Conservation (phyloP, 2,113 vertebrate species). For the Eonycteris spelaea region DNA sequence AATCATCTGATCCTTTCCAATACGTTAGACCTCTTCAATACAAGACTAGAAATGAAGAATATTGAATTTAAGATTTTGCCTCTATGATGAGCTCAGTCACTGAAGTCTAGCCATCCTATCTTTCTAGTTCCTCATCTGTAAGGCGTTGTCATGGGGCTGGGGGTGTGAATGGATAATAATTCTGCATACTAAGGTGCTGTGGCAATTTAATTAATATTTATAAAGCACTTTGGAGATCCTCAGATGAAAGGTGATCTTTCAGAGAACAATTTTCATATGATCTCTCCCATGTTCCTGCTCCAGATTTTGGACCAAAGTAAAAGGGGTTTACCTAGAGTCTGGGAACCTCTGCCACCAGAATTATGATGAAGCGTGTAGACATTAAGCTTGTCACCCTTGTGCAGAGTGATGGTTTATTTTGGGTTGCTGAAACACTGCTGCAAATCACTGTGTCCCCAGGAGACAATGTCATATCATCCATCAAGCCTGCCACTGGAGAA, state of each 20-base stretch:
- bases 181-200: neutral
- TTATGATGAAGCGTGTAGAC: neutral
- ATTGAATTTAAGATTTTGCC: neutral
- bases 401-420: slow-evolving; percentile 35
- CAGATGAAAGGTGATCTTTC: slow-evolving; percentile 58
- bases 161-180: slow-evolving; percentile 12
- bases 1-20: neutral
- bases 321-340: neutral
- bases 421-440: neutral
- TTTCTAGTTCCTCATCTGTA: slow-evolving; percentile 29
- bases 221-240: slow-evolving; percentile 37
- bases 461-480: slow-evolving; percentile 26
- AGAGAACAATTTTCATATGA: slow-evolving; percentile 35
- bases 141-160: neutral
- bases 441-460: neutral
- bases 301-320: neutral
- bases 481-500: slow-evolving; percentile 42
- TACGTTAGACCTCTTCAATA: neutral
- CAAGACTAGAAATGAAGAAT: neutral
- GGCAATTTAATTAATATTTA: slow-evolving; percentile 62
- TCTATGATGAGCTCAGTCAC: neutral
- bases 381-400: neutral
- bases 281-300: slow-evolving; percentile 29
- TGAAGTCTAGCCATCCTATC: neutral
- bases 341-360: neutral